These are phyloP conservation scores for Orius insidiosus DNA, from an alignment of 1,140 invertebrate genomes.

Conservation along the genomic window DNA sequence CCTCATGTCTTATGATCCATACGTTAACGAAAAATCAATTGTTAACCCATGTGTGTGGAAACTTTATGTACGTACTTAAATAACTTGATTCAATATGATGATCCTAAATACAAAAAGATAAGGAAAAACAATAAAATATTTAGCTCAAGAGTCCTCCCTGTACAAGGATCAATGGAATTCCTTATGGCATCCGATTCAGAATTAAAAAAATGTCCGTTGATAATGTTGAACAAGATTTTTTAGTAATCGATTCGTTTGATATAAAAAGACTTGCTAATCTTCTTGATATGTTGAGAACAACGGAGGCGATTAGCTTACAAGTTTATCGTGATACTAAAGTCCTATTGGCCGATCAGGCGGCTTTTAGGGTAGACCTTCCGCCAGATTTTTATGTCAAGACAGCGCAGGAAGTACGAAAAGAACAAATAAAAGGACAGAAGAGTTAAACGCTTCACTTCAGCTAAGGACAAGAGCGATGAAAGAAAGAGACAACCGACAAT, in stretches of 20 bases:
- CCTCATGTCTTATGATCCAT: slow-evolving; percentile 69
- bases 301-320: slow-evolving; percentile 64
- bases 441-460: slow-evolving; percentile 59
- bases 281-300: slow-evolving; percentile 53
- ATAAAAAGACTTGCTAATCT: slow-evolving; percentile 24
- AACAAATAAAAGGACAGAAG: slow-evolving; percentile 61
- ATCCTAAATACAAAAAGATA: slow-evolving; percentile 84
- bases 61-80: slow-evolving; percentile 78
- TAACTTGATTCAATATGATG: slow-evolving; percentile 67
- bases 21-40: slow-evolving; percentile 69
- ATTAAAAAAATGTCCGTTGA: slow-evolving; percentile 25
- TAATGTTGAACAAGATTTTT: slow-evolving; percentile 25
- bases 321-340: slow-evolving; percentile 72
- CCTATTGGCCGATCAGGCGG: slow-evolving; percentile 56
- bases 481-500: slow-evolving; percentile 59
- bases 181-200: slow-evolving; percentile 66
- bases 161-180: slow-evolving; percentile 68
- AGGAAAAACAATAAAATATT: slow-evolving; percentile 63
- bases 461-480: slow-evolving; percentile 82
- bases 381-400: slow-evolving; percentile 63
- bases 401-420: slow-evolving; percentile 64
- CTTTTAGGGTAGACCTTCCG: slow-evolving; percentile 50
- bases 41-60: slow-evolving; percentile 63
- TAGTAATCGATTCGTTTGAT: background rate
- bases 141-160: slow-evolving; percentile 56